These are phyloP conservation scores for Plutomurus gul DNA, from an alignment of 1,140 invertebrate genomes.

Conservation along the genomic window DNA sequence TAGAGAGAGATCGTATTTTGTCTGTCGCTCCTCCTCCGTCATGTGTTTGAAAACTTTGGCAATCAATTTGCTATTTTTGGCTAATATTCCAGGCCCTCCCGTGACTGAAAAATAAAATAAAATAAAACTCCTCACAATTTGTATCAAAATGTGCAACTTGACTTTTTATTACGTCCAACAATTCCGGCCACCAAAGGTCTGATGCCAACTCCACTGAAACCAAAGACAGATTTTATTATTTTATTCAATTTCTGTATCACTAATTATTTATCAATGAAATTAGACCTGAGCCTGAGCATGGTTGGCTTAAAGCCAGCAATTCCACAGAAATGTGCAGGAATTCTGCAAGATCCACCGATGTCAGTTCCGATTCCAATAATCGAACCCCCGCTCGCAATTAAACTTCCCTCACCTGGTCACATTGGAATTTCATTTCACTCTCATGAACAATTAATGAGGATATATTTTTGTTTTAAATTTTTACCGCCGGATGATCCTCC, in stretches of 20 bases:
- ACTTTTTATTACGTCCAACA: too few relatives aligned
- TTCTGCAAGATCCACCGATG: conserved; percentile 56
- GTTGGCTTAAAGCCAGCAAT: conserved; percentile 44
- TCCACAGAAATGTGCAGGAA: conserved; percentile 45
- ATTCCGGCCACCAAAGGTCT: too few relatives aligned
- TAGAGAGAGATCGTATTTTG: conserved; percentile 36
- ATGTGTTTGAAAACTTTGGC: conserved; percentile 32
- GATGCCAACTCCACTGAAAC: too few relatives aligned
- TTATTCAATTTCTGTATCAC: too few relatives aligned
- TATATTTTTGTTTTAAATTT: conserved; percentile 44
- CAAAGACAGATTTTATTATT: background rate
- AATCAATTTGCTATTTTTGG: conserved; percentile 12
- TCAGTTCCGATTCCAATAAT: conserved; percentile 59
- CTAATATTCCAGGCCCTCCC: conserved; percentile 35
- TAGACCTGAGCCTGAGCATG: conserved; percentile 9
- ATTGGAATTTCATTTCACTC: background rate
- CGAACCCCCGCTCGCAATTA: conserved; percentile 54
- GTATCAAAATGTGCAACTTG: too few relatives aligned
- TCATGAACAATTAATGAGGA: background rate
- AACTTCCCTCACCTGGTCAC: conserved; percentile 45
- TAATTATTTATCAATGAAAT: background rate
- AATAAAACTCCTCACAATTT: too few relatives aligned
- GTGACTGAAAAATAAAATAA: conserved; percentile 33
- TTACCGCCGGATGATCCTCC: conserved; percentile 49
- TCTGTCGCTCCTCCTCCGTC: background rate